phyloP scores from a whole-genome alignment of 2,113 vertebrate genomes.

The Gymnarchus niloticus region DNA sequence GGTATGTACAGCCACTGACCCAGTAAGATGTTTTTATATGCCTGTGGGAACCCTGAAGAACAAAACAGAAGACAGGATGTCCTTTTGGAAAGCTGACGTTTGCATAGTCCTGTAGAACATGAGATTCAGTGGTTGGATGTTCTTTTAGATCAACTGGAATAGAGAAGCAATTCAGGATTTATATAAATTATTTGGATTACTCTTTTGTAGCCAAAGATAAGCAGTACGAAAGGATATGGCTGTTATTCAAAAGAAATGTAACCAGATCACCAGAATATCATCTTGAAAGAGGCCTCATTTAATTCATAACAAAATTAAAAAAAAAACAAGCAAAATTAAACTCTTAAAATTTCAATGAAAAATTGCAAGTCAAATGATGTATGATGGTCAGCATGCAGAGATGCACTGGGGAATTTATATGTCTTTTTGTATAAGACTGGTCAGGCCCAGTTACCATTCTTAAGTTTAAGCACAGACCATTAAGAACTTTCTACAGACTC shows the following conservation, averaged over 20 bases:
- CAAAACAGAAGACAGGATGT: neutral
- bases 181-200: neutral
- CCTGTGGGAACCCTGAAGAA: too few relatives aligned
- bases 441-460: too few relatives aligned
- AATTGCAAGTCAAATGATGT: too few relatives aligned
- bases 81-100: too few relatives aligned
- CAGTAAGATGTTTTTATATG: too few relatives aligned
- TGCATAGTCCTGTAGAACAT: neutral
- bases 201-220: neutral
- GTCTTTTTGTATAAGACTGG: too few relatives aligned
- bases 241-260: neutral
- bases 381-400: too few relatives aligned
- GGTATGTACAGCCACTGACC: too few relatives aligned
- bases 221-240: neutral
- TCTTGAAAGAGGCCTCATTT: neutral
- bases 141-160: neutral
- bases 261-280: neutral
- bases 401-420: too few relatives aligned
- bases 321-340: neutral
- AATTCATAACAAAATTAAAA: neutral
- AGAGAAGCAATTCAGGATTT: neutral
- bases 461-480: too few relatives aligned
- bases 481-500: too few relatives aligned
- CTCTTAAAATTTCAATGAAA: too few relatives aligned
- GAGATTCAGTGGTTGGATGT: neutral